Conservation (phyloP, 2,888 invertebrate species). For the Lepeophtheirus nordmannii region DNA sequence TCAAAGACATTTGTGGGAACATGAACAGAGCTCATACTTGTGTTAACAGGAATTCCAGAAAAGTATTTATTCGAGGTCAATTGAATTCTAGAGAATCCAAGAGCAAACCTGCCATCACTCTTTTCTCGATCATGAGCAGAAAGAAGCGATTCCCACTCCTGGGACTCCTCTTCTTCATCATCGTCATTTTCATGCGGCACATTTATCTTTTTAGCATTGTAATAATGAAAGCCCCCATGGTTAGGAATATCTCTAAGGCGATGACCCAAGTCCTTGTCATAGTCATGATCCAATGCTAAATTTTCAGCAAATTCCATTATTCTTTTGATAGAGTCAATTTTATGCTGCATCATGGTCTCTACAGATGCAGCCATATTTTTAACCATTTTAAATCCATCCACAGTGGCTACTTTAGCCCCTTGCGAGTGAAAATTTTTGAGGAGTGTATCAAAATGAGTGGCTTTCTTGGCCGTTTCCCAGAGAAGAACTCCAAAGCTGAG, state of each 20-base stretch:
- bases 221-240: slow-evolving; percentile 45
- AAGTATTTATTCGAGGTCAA: slow-evolving; percentile 34
- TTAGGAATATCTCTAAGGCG: slow-evolving; percentile 26
- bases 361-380: slow-evolving; percentile 63
- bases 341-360: slow-evolving; percentile 64
- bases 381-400: slow-evolving; percentile 61
- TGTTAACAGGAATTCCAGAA: slow-evolving; percentile 44
- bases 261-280: slow-evolving; percentile 33
- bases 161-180: slow-evolving; percentile 23
- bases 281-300: slow-evolving; percentile 46
- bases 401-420: slow-evolving; percentile 53
- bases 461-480: slow-evolving; percentile 56
- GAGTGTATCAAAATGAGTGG: slow-evolving; percentile 60
- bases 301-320: slow-evolving; percentile 59
- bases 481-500: slow-evolving; percentile 58
- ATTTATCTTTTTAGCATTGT: slow-evolving; percentile 52
- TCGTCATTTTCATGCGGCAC: slow-evolving; percentile 33
- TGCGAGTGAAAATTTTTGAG: slow-evolving; percentile 30
- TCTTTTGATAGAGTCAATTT: slow-evolving; percentile 76
- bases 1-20: slow-evolving; percentile 87
- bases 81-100: slow-evolving; percentile 26
- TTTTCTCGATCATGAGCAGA: slow-evolving; percentile 8
- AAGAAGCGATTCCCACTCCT: slow-evolving; percentile 4
- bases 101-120: slow-evolving; percentile 3
- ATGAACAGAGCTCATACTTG: slow-evolving; percentile 66